phyloP scores from a whole-genome alignment of 2,888 invertebrate genomes.

The Ornithoptera alexandrae region DNA sequence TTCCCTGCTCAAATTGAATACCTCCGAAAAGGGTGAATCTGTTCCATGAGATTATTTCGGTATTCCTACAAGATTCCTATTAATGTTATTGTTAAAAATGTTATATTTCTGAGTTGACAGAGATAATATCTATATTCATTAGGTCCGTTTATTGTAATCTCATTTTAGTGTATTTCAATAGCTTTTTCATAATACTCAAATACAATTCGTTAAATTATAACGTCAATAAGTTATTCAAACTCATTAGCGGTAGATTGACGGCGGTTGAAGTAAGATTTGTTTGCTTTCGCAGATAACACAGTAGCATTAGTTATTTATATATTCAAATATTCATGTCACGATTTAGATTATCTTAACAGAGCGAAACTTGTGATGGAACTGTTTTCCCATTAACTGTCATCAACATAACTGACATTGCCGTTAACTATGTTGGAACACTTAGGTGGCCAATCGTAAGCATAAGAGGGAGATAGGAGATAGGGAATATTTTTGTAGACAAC shows the following conservation, averaged over 20 bases:
- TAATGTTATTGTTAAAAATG: no score
- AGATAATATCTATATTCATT: no score
- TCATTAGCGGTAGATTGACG: constrained; percentile 5
- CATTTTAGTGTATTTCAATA: no score
- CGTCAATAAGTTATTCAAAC: constrained; percentile 3
- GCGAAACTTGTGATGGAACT: not conserved
- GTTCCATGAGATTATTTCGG: no score
- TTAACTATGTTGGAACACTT: not conserved
- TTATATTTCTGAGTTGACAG: no score
- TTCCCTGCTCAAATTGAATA: no score
- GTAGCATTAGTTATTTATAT: constrained; percentile 7
- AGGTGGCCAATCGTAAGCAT: not conserved
- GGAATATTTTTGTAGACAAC: no score
- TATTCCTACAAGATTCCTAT: no score
- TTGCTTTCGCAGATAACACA: constrained; percentile 11
- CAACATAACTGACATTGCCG: not conserved
- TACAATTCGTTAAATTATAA: not conserved
- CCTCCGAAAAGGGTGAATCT: no score
- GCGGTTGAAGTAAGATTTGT: constrained; percentile 15
- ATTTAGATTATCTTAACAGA: constrained; percentile 2
- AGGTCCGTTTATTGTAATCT: no score
- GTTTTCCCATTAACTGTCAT: not conserved
- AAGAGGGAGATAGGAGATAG: no score
- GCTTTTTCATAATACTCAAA: no score
- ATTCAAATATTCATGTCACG: not conserved